phyloP scores from a whole-genome alignment of 1,140 invertebrate genomes.

The Zaprionus nigranus region DNA sequence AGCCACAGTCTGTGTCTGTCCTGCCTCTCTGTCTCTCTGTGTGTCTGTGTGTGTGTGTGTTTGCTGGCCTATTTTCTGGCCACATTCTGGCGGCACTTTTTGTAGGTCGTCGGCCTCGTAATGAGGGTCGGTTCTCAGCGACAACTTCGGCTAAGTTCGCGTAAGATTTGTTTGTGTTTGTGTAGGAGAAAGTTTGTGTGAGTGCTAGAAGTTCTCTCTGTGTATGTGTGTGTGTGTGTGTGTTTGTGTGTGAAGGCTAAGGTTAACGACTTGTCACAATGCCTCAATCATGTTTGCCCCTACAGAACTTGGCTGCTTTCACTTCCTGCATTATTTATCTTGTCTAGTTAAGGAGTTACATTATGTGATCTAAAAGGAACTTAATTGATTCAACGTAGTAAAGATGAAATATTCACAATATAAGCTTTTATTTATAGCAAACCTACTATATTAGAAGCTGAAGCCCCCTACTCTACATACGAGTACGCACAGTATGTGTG shows the following conservation, averaged over 20 bases:
- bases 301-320: neutral
- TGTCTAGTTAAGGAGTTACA: neutral
- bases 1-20: slow-evolving; percentile 23
- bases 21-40: slow-evolving; percentile 4
- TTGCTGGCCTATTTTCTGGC: slow-evolving; percentile 4
- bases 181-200: neutral
- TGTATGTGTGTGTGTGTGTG: slow-evolving; percentile 1
- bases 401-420: no score
- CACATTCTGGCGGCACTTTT: neutral
- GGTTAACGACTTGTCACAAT: slow-evolving; percentile 18
- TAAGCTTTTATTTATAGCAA: no score
- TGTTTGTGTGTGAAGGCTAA: slow-evolving; percentile 13
- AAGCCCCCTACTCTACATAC: no score
- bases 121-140: neutral
- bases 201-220: no score
- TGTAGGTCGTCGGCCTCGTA: slow-evolving; percentile 6
- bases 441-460: no score
- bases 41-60: slow-evolving; percentile 14
- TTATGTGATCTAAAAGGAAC: no score
- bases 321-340: neutral
- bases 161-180: slow-evolving; percentile 1
- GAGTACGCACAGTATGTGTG: no score
- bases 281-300: slow-evolving; percentile 11
- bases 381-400: no score
- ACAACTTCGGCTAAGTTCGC: neutral